Conservation (phyloP, 1,140 invertebrate genomes). For the Onthophagus taurus region DNA sequence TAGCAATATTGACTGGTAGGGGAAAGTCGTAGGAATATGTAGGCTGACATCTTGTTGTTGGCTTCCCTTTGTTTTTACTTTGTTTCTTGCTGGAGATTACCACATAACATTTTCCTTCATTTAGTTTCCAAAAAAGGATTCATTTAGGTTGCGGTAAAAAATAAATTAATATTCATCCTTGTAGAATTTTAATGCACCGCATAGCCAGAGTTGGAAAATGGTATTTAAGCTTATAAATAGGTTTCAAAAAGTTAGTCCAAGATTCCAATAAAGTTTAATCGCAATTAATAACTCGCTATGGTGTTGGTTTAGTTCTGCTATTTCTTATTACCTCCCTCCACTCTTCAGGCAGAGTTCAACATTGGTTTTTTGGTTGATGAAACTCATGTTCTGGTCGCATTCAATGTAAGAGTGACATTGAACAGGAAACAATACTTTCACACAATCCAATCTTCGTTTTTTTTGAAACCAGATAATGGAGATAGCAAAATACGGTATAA, state of each 20-base stretch:
- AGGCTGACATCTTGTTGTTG: too few species aligned
- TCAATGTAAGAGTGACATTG: constrained; percentile 21
- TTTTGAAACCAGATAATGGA: constrained; percentile 9
- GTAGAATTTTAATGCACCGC: too few species aligned
- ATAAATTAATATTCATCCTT: too few species aligned
- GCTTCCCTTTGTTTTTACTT: too few species aligned
- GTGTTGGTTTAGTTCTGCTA: constrained; percentile 18
- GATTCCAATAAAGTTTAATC: not conserved
- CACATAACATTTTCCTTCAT: too few species aligned
- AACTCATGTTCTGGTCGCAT: constrained; percentile 23
- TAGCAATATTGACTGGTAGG: too few species aligned
- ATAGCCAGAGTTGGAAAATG: too few species aligned
- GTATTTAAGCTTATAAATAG: too few species aligned
- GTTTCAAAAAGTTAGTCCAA: not conserved
- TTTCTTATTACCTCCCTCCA: constrained; percentile 16
- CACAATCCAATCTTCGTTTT: not conserved
- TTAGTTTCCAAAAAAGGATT: too few species aligned
- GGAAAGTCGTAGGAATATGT: too few species aligned
- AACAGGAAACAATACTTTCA: constrained; percentile 18
- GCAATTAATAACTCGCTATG: constrained; percentile 14
- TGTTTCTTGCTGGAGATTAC: too few species aligned
- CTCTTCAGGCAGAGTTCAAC: constrained; percentile 19
- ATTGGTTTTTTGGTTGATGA: constrained; percentile 21
- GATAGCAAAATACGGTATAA: constrained; percentile 17
- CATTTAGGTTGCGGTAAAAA: too few species aligned